Evolutionary conservation across 2,888 invertebrate species (phyloP).

Genomic region (Kryphioiulus occultus): DNA sequence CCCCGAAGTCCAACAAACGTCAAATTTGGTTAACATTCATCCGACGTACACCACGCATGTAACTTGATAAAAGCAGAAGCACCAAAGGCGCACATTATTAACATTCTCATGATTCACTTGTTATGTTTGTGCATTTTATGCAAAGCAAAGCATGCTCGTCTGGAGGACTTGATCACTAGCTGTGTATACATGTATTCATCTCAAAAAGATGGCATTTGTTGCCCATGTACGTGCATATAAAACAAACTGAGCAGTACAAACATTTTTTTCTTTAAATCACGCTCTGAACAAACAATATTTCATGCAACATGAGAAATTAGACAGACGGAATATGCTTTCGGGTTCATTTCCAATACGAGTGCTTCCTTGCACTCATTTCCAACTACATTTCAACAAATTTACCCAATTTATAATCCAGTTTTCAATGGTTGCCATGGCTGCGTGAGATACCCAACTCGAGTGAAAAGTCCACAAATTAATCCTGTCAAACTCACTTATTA

Average conservation of each 20-base stretch:
- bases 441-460: not conserved
- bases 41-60: too few species aligned
- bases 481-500: slow-evolving; percentile 9
- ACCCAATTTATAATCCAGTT: not conserved
- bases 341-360: not conserved
- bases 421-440: not conserved
- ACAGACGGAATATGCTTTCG: not conserved
- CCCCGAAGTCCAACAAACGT: not conserved
- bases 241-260: not conserved
- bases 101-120: too few species aligned
- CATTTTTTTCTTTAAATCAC: not conserved
- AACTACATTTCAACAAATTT: not conserved
- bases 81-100: too few species aligned
- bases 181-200: too few species aligned
- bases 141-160: too few species aligned
- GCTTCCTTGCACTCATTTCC: not conserved
- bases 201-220: not conserved
- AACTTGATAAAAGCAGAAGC: too few species aligned
- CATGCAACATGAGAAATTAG: not conserved
- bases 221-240: not conserved
- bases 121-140: too few species aligned
- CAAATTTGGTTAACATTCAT: not conserved
- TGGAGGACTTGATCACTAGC: too few species aligned
- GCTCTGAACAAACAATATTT: not conserved
- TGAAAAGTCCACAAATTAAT: slow-evolving; percentile 36